phyloP scores from a whole-genome alignment of 1,140 invertebrate genomes.

The Marisa cornuarietis region DNA sequence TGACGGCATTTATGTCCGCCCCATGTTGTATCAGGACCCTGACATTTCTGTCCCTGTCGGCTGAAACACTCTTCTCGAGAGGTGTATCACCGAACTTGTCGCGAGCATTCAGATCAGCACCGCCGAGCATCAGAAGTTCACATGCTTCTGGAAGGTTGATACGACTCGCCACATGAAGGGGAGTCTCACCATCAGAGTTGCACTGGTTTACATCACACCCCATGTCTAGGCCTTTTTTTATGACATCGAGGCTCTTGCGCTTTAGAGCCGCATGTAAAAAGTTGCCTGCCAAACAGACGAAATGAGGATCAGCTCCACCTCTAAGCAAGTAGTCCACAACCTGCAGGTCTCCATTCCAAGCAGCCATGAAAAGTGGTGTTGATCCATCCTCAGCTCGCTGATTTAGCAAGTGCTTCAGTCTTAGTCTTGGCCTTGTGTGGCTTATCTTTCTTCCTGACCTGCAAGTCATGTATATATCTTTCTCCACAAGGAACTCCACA shows the following conservation, averaged over 20 bases:
- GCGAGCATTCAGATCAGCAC: conserved; percentile 33
- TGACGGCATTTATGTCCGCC: conserved; percentile 31
- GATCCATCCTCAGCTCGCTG: no score
- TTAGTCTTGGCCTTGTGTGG: no score
- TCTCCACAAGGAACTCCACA: conserved; percentile 29
- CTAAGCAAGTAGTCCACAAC: conserved; percentile 47
- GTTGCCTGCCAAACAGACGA: conserved; percentile 35
- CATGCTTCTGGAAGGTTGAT: conserved; percentile 29
- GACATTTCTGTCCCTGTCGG: conserved; percentile 39
- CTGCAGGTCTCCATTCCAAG: conserved; percentile 43
- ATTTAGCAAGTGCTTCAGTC: conserved; percentile 18
- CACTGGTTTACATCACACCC: conserved; percentile 33
- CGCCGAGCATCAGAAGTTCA: conserved; percentile 24
- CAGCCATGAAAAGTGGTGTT: conserved; percentile 51
- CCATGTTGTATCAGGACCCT: conserved; percentile 36
- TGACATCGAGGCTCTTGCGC: conserved; percentile 18
- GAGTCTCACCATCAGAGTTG: conserved; percentile 37
- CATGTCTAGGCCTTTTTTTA: conserved; percentile 30
- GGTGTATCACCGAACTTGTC: conserved; percentile 43
- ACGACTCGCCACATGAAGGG: conserved; percentile 31
- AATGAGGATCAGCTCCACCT: conserved; percentile 42
- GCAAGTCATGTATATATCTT: no score
- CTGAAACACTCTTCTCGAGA: conserved; percentile 36
- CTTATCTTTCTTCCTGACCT: no score
- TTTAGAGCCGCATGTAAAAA: conserved; percentile 40